Evolutionary conservation across 2,888 invertebrate species (phyloP).

Genomic region (Leptopterna dolabrata): DNA sequence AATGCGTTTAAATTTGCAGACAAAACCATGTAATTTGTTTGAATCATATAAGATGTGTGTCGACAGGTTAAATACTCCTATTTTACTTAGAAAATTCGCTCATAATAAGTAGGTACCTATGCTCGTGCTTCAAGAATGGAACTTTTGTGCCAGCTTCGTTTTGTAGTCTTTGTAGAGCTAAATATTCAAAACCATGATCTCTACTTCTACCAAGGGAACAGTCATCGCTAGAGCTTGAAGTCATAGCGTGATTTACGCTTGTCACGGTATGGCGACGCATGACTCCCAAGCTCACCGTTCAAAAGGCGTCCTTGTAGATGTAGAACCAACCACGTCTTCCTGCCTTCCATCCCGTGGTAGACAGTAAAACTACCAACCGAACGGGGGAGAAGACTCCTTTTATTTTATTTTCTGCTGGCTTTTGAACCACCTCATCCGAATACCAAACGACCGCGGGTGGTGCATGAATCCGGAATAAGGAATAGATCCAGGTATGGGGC

Average conservation of each 20-base stretch:
- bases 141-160: too few species aligned
- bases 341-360: neutral
- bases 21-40: too few species aligned
- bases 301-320: slow-evolving; percentile 2
- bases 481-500: neutral
- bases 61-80: too few species aligned
- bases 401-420: neutral
- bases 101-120: too few species aligned
- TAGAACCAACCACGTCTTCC: neutral
- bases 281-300: neutral
- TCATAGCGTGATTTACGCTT: neutral
- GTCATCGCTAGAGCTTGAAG: neutral
- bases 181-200: neutral
- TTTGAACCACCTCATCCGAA: neutral
- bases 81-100: too few species aligned
- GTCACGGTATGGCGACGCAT: neutral
- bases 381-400: neutral
- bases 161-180: neutral
- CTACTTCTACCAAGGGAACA: neutral
- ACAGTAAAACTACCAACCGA: neutral
- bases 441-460: neutral
- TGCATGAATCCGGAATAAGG: neutral
- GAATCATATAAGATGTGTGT: too few species aligned
- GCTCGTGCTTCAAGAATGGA: too few species aligned
- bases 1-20: too few species aligned